Evolutionary conservation across 2,797 vertebrate species (phyloP).

Genomic region (Halcyon leucocephala): DNA sequence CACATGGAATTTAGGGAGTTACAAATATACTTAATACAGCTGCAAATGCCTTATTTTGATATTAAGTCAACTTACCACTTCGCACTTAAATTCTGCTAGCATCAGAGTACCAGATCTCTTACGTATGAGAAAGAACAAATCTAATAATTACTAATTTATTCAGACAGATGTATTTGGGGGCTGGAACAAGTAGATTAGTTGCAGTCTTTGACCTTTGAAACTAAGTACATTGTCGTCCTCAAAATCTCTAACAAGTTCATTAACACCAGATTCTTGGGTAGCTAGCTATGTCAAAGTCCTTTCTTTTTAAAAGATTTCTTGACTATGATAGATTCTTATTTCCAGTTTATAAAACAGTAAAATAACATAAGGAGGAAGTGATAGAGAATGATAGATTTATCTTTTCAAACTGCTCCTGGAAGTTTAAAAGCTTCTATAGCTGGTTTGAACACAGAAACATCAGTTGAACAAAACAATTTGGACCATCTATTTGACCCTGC

Average conservation of each 20-base stretch:
- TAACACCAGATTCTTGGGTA: not conserved
- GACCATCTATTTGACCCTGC: not conserved
- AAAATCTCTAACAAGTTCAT: not conserved
- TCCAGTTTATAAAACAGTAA: not conserved
- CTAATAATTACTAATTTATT: not conserved
- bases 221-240: not conserved
- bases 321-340: not conserved
- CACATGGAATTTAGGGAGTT: not conserved
- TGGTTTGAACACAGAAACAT: not conserved
- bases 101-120: not conserved
- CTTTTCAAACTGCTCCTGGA: slow-evolving; percentile 19
- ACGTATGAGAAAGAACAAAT: not conserved
- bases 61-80: not conserved
- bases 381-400: not conserved
- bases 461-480: not conserved
- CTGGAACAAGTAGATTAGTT: not conserved
- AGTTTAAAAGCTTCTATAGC: not conserved
- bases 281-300: not conserved
- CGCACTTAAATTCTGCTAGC: not conserved
- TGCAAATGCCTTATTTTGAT: not conserved
- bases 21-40: not conserved
- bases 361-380: not conserved
- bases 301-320: not conserved
- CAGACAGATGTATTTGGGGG: not conserved
- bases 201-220: not conserved